phyloP scores from a whole-genome alignment of 1,140 invertebrate species.

The Tribolium madens region DNA sequence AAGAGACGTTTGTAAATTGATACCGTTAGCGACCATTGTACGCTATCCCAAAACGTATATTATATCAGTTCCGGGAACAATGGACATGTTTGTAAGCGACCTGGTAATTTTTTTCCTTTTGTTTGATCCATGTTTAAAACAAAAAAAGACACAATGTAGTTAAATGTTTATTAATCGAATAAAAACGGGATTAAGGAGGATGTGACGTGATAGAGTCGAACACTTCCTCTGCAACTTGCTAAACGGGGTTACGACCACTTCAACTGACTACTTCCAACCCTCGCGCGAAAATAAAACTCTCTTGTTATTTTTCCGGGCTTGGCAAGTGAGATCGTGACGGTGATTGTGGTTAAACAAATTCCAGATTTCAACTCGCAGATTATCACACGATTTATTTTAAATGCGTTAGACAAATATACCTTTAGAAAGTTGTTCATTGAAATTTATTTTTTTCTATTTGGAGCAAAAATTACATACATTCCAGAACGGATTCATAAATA shows the following conservation, averaged over 20 bases:
- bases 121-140: constrained; percentile 19
- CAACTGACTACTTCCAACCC: background rate
- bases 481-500: too few species aligned
- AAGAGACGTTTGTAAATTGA: constrained; percentile 57
- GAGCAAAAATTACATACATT: too few species aligned
- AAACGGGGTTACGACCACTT: constrained; percentile 36
- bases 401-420: background rate
- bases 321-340: background rate
- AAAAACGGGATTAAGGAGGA: constrained; percentile 37
- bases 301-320: constrained; percentile 26
- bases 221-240: constrained; percentile 32
- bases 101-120: constrained; percentile 23
- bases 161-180: constrained; percentile 42
- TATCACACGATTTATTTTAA: background rate
- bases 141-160: background rate
- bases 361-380: background rate
- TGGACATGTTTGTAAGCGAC: constrained; percentile 49
- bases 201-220: constrained; percentile 3
- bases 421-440: background rate
- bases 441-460: background rate
- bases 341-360: background rate
- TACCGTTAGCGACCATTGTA: constrained; percentile 55
- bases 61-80: constrained; percentile 38
- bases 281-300: constrained; percentile 20
- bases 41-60: constrained; percentile 25